These are phyloP conservation scores for Micoletzkya japonica DNA, from an alignment of 2,888 invertebrate genomes.

Conservation along the genomic window DNA sequence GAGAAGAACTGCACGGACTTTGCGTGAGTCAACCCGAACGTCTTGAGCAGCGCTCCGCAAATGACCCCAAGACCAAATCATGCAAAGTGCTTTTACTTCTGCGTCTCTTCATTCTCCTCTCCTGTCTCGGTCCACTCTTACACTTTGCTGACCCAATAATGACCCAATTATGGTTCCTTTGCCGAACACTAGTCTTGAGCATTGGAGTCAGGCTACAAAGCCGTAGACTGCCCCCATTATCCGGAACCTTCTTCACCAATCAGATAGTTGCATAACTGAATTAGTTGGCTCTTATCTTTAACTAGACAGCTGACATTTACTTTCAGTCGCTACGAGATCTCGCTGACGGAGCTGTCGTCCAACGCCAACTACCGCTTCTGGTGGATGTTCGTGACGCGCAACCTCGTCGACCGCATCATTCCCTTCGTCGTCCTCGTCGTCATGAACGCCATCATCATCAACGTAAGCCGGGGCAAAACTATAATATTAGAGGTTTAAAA, in stretches of 20 bases:
- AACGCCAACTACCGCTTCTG: constrained; percentile 47
- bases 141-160: no score
- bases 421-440: constrained; percentile 59
- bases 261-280: no score
- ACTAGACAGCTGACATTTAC: neutral
- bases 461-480: constrained; percentile 5
- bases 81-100: neutral
- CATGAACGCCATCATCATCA: constrained; percentile 59
- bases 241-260: no score
- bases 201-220: no score
- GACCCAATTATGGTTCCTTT: no score
- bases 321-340: constrained; percentile 46
- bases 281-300: no score
- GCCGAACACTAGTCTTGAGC: no score
- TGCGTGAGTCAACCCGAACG: constrained; percentile 16
- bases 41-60: no score
- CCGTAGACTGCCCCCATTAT: no score
- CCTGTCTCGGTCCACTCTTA: no score
- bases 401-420: constrained; percentile 55
- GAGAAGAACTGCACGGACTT: constrained; percentile 27
- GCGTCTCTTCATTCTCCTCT: neutral
- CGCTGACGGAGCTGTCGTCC: constrained; percentile 34
- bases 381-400: constrained; percentile 61
- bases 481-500: no score
- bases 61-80: no score